phyloP scores from a whole-genome alignment of 2,888 invertebrate species.

The Vesta saturnalis region DNA sequence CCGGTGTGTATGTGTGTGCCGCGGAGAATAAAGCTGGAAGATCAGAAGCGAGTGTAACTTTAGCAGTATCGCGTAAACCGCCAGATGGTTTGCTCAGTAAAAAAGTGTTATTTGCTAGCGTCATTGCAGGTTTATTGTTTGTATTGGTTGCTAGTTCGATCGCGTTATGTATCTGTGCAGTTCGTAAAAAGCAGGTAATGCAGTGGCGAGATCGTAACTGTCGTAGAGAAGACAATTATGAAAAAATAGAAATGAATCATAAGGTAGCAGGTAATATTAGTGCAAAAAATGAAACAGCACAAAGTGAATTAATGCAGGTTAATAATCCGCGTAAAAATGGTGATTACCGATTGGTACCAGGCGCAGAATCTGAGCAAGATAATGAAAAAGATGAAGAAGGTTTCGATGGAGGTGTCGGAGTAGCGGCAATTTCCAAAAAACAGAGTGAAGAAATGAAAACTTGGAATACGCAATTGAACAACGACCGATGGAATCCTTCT shows the following conservation, averaged over 20 bases:
- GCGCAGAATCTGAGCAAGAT: constrained; percentile 68
- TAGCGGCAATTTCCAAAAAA: constrained; percentile 58
- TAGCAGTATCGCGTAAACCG: constrained; percentile 74
- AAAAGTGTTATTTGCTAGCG: constrained; percentile 72
- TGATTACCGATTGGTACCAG: constrained; percentile 77
- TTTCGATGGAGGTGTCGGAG: constrained; percentile 60
- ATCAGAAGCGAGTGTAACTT: constrained; percentile 77
- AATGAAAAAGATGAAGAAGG: constrained; percentile 70
- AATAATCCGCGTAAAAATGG: constrained; percentile 68
- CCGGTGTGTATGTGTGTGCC: constrained; percentile 79
- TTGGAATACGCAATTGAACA: constrained; percentile 39
- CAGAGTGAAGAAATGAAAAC: constrained; percentile 53
- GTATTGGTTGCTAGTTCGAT: constrained; percentile 74
- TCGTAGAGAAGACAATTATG: constrained; percentile 72
- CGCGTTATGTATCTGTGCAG: constrained; percentile 70
- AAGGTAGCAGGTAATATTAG: constrained; percentile 57
- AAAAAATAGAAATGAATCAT: constrained; percentile 81
- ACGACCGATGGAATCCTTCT: constrained; percentile 51
- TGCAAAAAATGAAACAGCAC: constrained; percentile 39
- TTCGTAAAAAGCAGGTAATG: constrained; percentile 71
- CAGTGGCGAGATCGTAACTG: constrained; percentile 61
- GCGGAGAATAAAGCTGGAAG: constrained; percentile 85
- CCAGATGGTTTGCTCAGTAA: constrained; percentile 69
- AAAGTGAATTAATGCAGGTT: constrained; percentile 53
- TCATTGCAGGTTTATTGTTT: constrained; percentile 73